These are phyloP conservation scores for Litoditis marina DNA, from an alignment of 2,888 invertebrate genomes.

Conservation along the genomic window DNA sequence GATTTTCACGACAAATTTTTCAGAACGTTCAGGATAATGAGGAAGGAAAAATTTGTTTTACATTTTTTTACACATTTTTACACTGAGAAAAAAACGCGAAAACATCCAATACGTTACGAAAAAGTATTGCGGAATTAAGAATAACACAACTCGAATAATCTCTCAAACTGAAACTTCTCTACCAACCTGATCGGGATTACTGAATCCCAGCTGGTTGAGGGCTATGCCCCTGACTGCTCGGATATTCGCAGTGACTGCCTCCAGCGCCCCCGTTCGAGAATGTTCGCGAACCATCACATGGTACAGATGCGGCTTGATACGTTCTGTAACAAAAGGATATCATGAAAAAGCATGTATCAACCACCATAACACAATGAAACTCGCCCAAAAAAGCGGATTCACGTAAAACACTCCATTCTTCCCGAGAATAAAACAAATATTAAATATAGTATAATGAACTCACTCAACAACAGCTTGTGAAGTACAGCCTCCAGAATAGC, in stretches of 20 bases:
- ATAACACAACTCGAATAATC: background rate
- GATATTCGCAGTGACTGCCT: slow-evolving; percentile 64
- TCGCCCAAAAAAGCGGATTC: too few relatives aligned
- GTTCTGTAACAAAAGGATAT: too few relatives aligned
- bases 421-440: too few relatives aligned
- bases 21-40: too few relatives aligned
- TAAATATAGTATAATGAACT: slow-evolving; percentile 25
- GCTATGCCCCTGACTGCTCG: slow-evolving; percentile 64
- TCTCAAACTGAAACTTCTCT: too few relatives aligned
- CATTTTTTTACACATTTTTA: too few relatives aligned
- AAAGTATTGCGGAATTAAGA: background rate
- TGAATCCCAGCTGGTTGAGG: slow-evolving; percentile 65
- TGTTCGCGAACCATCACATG: slow-evolving; percentile 53
- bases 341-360: too few relatives aligned
- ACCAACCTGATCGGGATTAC: slow-evolving; percentile 45
- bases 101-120: background rate
- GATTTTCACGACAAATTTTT: too few relatives aligned
- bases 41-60: too few relatives aligned
- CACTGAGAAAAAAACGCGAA: background rate
- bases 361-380: too few relatives aligned
- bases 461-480: slow-evolving; percentile 79
- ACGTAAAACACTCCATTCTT: too few relatives aligned
- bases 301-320: slow-evolving; percentile 64
- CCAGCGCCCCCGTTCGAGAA: slow-evolving; percentile 63
- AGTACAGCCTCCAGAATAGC: slow-evolving; percentile 90